Percentiles rank a stretch among this genome's conserved stretches.
Evolutionary conservation across 2,888 invertebrate species (phyloP).

Genomic region (Asteroscopus sphinx): DNA sequence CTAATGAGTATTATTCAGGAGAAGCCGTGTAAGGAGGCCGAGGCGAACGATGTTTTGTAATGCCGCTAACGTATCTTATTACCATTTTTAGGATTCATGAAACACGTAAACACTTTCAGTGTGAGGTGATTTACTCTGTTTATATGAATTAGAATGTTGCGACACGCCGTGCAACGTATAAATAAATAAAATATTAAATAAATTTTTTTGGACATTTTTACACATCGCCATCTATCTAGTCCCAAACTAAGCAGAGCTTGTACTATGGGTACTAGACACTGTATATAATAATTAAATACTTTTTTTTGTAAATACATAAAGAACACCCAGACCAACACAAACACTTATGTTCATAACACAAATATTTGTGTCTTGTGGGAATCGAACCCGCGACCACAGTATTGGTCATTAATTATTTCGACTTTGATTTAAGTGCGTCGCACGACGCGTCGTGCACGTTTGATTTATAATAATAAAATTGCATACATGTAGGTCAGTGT

Average conservation of each 20-base stretch:
- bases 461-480: constrained; percentile 49
- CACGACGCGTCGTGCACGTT: constrained; percentile 8
- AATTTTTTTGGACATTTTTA: too few relatives aligned
- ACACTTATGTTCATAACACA: too few relatives aligned
- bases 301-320: too few relatives aligned
- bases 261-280: too few relatives aligned
- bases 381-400: too few relatives aligned
- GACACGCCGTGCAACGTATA: neutral
- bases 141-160: constrained; percentile 48
- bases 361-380: too few relatives aligned
- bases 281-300: too few relatives aligned
- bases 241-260: too few relatives aligned
- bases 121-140: constrained; percentile 35
- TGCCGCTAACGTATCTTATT: constrained; percentile 61
- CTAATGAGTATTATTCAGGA: constrained; percentile 84
- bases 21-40: constrained; percentile 83
- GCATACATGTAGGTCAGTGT: constrained; percentile 55
- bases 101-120: constrained; percentile 59
- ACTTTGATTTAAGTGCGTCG: constrained; percentile 50
- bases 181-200: too few relatives aligned
- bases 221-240: too few relatives aligned
- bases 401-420: constrained; percentile 37
- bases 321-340: too few relatives aligned
- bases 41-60: constrained; percentile 79
- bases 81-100: constrained; percentile 63